Percentiles rank a stretch among this genome's conserved stretches.
These are phyloP conservation scores for Aleiodes leptofemur DNA, from an alignment of 2,888 invertebrate genomes.

Conservation along the genomic window DNA sequence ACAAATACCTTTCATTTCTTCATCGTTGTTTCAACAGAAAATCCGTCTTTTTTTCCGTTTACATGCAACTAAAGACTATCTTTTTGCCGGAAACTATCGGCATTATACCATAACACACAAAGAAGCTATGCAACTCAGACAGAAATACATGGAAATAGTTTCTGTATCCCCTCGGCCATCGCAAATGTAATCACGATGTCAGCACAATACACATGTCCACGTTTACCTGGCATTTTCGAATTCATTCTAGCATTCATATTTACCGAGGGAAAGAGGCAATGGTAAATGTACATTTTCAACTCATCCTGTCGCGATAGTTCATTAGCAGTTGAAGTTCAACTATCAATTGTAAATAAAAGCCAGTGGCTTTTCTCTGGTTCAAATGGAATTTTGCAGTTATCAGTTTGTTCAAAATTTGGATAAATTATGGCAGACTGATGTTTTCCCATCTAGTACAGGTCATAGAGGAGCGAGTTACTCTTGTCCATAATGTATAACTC, in stretches of 20 bases:
- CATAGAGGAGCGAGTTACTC: too few relatives aligned
- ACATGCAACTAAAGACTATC: too few relatives aligned
- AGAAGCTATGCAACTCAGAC: constrained; percentile 50
- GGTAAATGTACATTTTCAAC: constrained; percentile 14
- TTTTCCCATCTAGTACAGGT: too few relatives aligned
- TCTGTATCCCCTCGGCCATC: constrained; percentile 12
- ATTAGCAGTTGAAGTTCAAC: constrained; percentile 43
- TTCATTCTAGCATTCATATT: constrained; percentile 8
- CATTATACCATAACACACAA: constrained; percentile 24
- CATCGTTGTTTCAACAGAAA: too few relatives aligned
- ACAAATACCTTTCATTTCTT: too few relatives aligned
- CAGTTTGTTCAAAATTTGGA: constrained; percentile 15
- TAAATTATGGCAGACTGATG: not conserved
- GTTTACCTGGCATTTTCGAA: constrained; percentile 41
- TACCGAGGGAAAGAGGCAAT: not conserved
- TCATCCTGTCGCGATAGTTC: constrained; percentile 36
- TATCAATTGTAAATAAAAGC: constrained; percentile 42
- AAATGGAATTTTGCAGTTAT: not conserved
- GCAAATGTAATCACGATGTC: constrained; percentile 24
- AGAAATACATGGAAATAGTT: not conserved
- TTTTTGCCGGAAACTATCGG: constrained; percentile 49
- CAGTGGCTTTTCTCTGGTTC: constrained; percentile 18
- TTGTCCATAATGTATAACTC: too few relatives aligned
- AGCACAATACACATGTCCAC: constrained; percentile 34
- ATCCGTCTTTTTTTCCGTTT: too few relatives aligned